Evolutionary conservation across 1,140 invertebrate genomes (phyloP), one percentile per base, ranked within the genome.

Genomic region (Pararge aegeria): DNA sequence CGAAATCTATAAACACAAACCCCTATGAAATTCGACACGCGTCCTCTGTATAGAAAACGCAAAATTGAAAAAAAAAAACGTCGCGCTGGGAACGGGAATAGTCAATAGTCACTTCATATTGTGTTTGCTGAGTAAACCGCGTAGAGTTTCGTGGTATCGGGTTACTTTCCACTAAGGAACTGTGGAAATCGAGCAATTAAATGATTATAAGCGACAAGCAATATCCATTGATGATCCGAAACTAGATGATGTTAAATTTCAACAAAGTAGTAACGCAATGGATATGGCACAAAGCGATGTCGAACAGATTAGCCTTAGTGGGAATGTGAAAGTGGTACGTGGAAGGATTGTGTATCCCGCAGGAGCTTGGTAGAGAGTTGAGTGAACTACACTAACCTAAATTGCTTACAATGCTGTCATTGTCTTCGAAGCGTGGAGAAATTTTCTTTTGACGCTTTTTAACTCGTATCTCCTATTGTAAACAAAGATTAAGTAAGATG

Each of bases 101-200:
- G 85, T 88, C 85, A 83, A 88, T 88, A 88, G 81, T 80, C 83
- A 86, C 83, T 88, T 81, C 81, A 84, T 82, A 78, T 85, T 85
- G 81, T 87, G 76, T 88, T 86, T 87, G 70, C 70, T 71, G 80
- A 78, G 75, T 75, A 83, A 84, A 82, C 83, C 75, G 66, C 78
- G 78, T 72, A 73, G 77, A 72, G 80, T 80, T 80, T 74, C 72
- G 73, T 73, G 68, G 77, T 86, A 84, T 88, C 75, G 62, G 44
- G 74, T 86, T 87, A 76, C 75, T 53, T 56, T 58, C 48, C 61
- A 79, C 59, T 34, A 74, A 49, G 60, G 50, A 40, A 42, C 46
- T 51, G 59, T 30, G 49, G 24, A 57, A 55, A 44, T 21, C 49
- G 42, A 21, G 10, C 34, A 44, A 18, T 2, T 38, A 34, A 27